These are phyloP conservation scores for Iguana delicatissima DNA, from an alignment of 2,797 vertebrate species.

Conservation along the genomic window DNA sequence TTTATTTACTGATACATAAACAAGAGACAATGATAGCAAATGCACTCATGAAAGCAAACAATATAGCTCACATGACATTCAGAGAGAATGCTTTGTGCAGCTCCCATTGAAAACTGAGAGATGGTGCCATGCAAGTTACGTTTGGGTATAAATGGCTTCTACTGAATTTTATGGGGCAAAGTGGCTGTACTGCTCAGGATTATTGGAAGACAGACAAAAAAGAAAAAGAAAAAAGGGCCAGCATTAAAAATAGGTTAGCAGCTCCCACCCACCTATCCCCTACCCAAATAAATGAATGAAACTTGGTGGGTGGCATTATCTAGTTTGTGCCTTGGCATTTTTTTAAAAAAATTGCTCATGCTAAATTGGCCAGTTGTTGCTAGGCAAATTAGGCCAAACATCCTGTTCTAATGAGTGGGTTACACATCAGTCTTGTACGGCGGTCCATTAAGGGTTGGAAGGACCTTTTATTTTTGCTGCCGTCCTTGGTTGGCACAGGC, in stretches of 20 bases:
- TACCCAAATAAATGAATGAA: neutral
- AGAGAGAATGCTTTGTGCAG: neutral
- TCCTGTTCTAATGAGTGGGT: neutral
- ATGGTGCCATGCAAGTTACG: no score
- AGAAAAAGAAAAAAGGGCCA: no score
- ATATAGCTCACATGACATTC: neutral
- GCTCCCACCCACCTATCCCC: neutral
- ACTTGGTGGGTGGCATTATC: neutral
- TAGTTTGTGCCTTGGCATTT: neutral
- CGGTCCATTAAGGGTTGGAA: neutral
- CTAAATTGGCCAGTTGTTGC: neutral
- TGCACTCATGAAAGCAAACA: neutral
- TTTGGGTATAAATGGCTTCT: neutral
- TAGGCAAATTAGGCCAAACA: neutral
- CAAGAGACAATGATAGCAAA: neutral
- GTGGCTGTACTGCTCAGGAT: neutral
- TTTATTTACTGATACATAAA: neutral
- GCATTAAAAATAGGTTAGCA: no score
- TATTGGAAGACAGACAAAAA: neutral
- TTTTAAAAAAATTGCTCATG: neutral
- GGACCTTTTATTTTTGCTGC: neutral
- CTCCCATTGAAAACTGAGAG: neutral
- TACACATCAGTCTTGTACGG: neutral
- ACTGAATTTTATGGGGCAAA: neutral
- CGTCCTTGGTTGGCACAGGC: neutral